These are phyloP conservation scores for Ornithoptera alexandrae DNA, from an alignment of 2,888 invertebrate genomes.

Conservation along the genomic window DNA sequence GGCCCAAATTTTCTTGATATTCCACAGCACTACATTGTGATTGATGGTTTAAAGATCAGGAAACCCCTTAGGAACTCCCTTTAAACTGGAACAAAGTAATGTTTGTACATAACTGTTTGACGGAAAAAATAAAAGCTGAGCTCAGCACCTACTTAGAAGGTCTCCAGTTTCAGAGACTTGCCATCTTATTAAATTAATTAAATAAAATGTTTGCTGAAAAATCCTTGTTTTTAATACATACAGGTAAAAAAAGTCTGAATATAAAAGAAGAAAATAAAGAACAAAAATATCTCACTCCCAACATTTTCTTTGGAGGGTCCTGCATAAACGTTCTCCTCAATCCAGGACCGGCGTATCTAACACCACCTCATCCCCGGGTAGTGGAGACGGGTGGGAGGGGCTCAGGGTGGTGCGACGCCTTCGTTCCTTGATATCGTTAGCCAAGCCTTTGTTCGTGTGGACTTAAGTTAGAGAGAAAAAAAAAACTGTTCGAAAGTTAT, in stretches of 20 bases:
- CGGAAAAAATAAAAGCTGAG: too few relatives aligned
- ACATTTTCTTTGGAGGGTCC: constrained; percentile 23
- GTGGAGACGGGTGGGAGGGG: constrained; percentile 5
- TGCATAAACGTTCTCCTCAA: constrained; percentile 23
- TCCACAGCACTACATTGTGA: too few relatives aligned
- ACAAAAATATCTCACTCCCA: constrained; percentile 10
- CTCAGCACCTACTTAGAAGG: too few relatives aligned
- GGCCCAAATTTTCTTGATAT: too few relatives aligned
- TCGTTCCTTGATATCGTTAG: constrained; percentile 49
- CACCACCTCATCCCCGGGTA: constrained; percentile 31
- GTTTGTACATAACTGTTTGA: too few relatives aligned
- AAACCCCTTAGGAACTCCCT: too few relatives aligned
- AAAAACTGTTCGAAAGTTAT: constrained; percentile 33
- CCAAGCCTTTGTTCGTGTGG: constrained; percentile 53
- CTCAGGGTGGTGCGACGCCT: constrained; percentile 33
- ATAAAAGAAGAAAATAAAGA: constrained; percentile 5
- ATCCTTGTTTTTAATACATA: background rate
- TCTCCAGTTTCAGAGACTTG: too few relatives aligned
- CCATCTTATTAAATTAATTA: too few relatives aligned
- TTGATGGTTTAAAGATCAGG: too few relatives aligned
- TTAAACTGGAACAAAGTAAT: too few relatives aligned
- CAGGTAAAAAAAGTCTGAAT: background rate
- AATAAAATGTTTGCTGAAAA: too few relatives aligned
- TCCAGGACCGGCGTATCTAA: constrained; percentile 35
- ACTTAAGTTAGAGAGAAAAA: constrained; percentile 32